These are phyloP conservation scores for Dryoscopus gambensis DNA, from an alignment of 2,113 vertebrate genomes.

Conservation along the genomic window DNA sequence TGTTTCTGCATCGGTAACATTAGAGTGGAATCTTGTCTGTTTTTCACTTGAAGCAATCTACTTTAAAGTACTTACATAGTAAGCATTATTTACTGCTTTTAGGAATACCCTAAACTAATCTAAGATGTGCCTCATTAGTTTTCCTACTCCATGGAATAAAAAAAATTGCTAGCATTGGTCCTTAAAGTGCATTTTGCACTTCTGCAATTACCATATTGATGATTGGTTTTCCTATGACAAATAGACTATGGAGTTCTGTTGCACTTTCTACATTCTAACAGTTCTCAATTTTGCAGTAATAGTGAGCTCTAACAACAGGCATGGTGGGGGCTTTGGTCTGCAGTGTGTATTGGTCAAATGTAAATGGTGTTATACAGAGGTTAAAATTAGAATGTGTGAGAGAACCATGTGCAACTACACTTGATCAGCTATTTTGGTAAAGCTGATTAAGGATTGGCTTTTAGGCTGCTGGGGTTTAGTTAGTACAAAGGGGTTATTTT, in stretches of 20 bases:
- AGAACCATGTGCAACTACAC: not conserved
- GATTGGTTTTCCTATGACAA: not conserved
- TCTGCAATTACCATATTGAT: not conserved
- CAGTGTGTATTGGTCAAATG: not conserved
- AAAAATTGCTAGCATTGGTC: not conserved
- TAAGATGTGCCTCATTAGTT: constrained; percentile 25
- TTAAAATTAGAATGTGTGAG: not conserved
- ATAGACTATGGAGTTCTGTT: not conserved
- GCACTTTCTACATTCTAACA: not conserved
- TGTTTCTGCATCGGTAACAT: not conserved
- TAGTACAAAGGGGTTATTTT: not conserved
- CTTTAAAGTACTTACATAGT: not conserved
- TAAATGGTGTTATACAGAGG: not conserved
- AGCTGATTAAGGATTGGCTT: not conserved
- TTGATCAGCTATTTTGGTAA: not conserved
- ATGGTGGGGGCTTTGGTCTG: not conserved
- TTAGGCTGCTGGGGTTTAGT: not conserved
- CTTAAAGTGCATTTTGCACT: constrained; percentile 21
- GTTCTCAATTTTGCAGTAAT: not conserved
- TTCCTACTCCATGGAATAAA: not conserved
- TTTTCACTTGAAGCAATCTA: not conserved
- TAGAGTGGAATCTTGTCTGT: not conserved
- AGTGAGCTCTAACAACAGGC: not conserved
- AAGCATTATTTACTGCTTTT: constrained; percentile 7
- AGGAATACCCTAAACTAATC: constrained; percentile 5